phyloP scores from a whole-genome alignment of 2,888 invertebrate species.

The Pandemis heparana region DNA sequence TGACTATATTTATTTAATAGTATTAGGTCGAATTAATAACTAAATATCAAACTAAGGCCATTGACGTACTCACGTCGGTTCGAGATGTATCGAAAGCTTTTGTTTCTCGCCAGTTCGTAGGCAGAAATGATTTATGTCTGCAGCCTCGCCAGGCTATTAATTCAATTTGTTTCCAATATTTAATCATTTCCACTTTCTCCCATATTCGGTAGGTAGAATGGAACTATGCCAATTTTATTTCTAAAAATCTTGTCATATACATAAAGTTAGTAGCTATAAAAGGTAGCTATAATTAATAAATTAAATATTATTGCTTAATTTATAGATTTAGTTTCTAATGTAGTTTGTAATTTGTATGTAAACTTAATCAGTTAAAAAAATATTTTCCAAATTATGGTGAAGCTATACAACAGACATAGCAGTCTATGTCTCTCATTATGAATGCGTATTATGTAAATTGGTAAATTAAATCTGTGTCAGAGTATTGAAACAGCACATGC shows the following conservation, averaged over 20 bases:
- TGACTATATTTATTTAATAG: background rate
- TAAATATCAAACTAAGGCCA: background rate
- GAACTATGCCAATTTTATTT: conserved; percentile 48
- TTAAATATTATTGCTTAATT: conserved; percentile 4
- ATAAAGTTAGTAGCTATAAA: conserved; percentile 8
- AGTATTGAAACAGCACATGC: conserved; percentile 22
- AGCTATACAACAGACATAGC: background rate
- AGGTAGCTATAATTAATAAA: background rate
- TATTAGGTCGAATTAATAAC: no score
- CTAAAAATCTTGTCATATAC: conserved; percentile 1
- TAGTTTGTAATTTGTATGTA: no score
- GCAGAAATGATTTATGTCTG: conserved; percentile 63
- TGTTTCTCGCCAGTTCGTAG: conserved; percentile 59
- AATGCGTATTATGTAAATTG: conserved; percentile 10
- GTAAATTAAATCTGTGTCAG: conserved; percentile 29
- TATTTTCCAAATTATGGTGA: background rate
- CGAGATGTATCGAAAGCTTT: conserved; percentile 22
- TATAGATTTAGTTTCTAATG: background rate
- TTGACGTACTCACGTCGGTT: background rate
- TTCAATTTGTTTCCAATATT: conserved; percentile 67
- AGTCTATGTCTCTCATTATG: background rate
- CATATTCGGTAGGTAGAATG: conserved; percentile 56
- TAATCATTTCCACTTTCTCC: conserved; percentile 65
- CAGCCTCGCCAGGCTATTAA: conserved; percentile 60
- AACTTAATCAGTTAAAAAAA: background rate